Conservation (phyloP, 2,113 vertebrate species). For the Saimiri boliviensis region DNA sequence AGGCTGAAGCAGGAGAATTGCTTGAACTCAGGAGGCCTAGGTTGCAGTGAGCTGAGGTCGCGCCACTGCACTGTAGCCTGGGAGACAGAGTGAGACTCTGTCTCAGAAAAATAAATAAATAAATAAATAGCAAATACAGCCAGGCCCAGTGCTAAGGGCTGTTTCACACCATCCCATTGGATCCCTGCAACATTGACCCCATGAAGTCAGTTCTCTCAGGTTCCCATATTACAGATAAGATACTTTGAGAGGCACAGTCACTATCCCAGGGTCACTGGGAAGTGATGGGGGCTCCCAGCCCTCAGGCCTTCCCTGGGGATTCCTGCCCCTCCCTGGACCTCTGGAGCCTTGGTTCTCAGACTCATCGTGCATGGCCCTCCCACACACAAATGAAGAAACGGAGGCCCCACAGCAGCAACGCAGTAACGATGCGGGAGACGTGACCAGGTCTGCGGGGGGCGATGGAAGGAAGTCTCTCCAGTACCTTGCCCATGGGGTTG, state of each 20-base stretch:
- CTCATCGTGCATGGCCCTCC: neutral
- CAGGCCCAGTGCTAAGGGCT: neutral
- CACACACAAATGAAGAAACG: neutral
- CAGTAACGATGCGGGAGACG: rapidly evolving
- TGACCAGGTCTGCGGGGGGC: neutral
- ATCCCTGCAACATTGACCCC: neutral
- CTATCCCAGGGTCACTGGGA: neutral
- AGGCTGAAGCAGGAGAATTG: no score
- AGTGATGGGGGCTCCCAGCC: neutral
- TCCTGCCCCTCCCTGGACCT: neutral
- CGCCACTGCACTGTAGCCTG: no score
- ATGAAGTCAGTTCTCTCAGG: neutral
- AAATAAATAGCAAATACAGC: no score
- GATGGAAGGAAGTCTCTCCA: no score
- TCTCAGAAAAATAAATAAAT: no score
- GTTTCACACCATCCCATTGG: neutral
- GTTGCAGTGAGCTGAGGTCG: no score
- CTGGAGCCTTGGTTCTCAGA: neutral
- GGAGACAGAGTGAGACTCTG: no score
- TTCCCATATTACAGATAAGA: neutral
- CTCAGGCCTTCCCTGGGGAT: neutral
- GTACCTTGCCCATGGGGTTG: constrained; percentile 97
- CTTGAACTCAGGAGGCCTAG: no score
- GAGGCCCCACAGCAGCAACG: neutral
- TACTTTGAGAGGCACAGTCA: neutral